Evolutionary conservation across 2,113 vertebrate genomes (phyloP).

Genomic region (Pitta sordida): DNA sequence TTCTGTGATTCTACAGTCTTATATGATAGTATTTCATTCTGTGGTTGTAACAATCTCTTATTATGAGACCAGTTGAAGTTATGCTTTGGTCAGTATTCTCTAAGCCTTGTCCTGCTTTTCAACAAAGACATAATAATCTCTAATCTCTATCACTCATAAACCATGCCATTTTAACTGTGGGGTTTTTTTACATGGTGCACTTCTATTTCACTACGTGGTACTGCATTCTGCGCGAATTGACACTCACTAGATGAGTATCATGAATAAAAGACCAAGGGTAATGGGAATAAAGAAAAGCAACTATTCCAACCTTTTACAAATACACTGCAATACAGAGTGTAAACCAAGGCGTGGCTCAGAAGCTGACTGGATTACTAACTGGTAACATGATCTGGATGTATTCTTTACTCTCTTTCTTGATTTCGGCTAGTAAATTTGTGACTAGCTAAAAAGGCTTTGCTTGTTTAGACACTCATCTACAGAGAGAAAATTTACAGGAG

Average conservation of each 20-base stretch:
- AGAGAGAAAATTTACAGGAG: background rate
- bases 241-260: background rate
- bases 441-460: background rate
- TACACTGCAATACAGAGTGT: background rate
- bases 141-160: background rate
- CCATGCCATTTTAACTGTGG: background rate
- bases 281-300: background rate
- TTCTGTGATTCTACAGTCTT: background rate
- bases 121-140: background rate
- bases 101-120: background rate
- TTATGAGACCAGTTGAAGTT: background rate
- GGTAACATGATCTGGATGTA: background rate
- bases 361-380: background rate
- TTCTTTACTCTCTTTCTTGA: background rate
- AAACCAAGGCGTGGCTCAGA: background rate
- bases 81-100: background rate
- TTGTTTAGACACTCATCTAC: background rate
- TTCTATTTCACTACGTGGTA: background rate
- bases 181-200: background rate
- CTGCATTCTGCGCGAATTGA: background rate
- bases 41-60: background rate
- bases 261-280: background rate
- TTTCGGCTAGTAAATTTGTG: background rate
- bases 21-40: slow-evolving; percentile 12
- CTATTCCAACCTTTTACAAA: background rate